Percentiles rank a stretch among this genome's conserved stretches.
These are phyloP conservation scores for Poecilia gillii DNA, from an alignment of 2,797 vertebrate species.

Conservation along the genomic window DNA sequence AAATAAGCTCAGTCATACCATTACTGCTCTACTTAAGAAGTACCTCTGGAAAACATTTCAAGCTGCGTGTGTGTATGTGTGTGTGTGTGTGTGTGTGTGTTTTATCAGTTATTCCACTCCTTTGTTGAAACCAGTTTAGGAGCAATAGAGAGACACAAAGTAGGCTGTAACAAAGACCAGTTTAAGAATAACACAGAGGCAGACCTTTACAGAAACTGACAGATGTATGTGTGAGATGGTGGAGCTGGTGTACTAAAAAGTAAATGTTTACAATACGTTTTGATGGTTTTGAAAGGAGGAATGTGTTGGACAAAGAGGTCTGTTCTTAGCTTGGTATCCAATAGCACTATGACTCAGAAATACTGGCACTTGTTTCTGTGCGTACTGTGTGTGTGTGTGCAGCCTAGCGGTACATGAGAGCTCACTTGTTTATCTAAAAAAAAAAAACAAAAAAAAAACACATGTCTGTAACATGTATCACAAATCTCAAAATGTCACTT, in stretches of 20 bases:
- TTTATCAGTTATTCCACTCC: conserved; percentile 34
- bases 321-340: conserved; percentile 57
- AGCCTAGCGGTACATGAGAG: conserved; percentile 62
- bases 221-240: conserved; percentile 36
- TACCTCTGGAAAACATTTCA: conserved; percentile 44
- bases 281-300: conserved; percentile 68
- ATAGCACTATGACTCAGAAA: conserved; percentile 73
- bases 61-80: conserved; percentile 20
- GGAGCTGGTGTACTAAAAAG: conserved; percentile 57
- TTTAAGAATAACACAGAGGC: conserved; percentile 31
- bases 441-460: neutral
- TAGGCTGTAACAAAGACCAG: conserved; percentile 1
- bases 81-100: neutral
- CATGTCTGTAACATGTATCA: conserved; percentile 29
- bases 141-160: conserved; percentile 27
- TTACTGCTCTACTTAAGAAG: conserved; percentile 34
- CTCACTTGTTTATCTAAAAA: conserved; percentile 48
- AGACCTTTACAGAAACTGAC: conserved; percentile 26
- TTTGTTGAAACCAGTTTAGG: conserved; percentile 34
- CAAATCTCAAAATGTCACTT: neutral
- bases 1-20: conserved; percentile 30
- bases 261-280: conserved; percentile 75
- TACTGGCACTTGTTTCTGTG: conserved; percentile 68
- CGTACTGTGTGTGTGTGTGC: conserved; percentile 26
- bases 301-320: conserved; percentile 59